Evolutionary conservation across 2,113 vertebrate genomes (phyloP).

Genomic region (Neogale vison): DNA sequence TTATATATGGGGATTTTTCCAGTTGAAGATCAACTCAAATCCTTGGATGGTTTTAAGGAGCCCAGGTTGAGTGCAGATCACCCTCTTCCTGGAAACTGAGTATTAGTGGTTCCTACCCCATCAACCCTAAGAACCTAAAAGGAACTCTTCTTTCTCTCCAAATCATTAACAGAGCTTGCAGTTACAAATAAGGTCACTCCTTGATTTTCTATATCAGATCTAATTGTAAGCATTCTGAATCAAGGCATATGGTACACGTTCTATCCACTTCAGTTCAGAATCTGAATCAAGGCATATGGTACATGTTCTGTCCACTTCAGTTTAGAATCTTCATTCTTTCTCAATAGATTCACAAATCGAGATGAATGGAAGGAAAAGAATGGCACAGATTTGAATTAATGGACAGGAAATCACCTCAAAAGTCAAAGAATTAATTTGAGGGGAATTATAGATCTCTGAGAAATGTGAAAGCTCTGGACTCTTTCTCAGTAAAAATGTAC

Average conservation of each 20-base stretch:
- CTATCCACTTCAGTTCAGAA: no score
- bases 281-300: background rate
- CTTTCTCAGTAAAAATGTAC: background rate
- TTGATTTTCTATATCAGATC: background rate
- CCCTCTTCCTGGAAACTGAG: background rate
- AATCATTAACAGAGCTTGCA: background rate
- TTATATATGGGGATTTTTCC: background rate
- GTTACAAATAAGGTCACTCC: background rate
- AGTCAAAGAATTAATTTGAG: background rate
- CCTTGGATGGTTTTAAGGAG: background rate
- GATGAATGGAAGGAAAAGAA: background rate
- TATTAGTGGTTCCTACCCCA: background rate
- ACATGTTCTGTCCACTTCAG: background rate
- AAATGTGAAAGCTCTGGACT: background rate
- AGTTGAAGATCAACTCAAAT: background rate
- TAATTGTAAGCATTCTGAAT: background rate
- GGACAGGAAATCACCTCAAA: background rate
- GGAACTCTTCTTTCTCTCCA: background rate
- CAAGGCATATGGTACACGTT: no score
- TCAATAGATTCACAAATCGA: background rate
- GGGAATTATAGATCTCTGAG: background rate
- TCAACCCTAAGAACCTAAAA: background rate
- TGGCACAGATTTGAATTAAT: background rate
- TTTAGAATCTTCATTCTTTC: background rate
- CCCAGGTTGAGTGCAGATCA: background rate